Evolutionary conservation across 2,113 vertebrate species (phyloP).

Genomic region (Platichthys stellatus): DNA sequence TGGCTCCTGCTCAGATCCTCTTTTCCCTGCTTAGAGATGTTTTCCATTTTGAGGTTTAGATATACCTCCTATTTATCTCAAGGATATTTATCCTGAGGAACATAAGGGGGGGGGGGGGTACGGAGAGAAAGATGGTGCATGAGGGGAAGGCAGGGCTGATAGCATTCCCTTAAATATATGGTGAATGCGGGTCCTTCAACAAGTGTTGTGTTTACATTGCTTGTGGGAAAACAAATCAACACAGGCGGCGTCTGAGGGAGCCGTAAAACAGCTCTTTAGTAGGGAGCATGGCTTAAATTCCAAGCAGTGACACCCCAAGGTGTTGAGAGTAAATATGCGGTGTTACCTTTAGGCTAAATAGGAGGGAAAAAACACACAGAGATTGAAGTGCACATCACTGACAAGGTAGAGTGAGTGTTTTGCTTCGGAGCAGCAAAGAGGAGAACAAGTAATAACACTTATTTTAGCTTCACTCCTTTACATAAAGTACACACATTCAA

Average conservation of each 20-base stretch:
- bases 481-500: not conserved
- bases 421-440: conserved; percentile 30
- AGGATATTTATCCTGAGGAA: conserved; percentile 48
- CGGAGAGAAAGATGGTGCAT: conserved; percentile 28
- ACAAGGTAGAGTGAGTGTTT: conserved; percentile 32
- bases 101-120: conserved; percentile 25
- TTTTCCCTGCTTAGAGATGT: conserved; percentile 42
- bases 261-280: conserved; percentile 66
- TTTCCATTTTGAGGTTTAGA: conserved; percentile 30
- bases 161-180: conserved; percentile 55
- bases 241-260: conserved; percentile 60
- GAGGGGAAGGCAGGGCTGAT: not conserved
- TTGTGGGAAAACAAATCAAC: conserved; percentile 69
- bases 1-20: conserved; percentile 50
- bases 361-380: conserved; percentile 41
- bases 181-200: conserved; percentile 75
- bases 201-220: conserved; percentile 74
- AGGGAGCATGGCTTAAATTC: conserved; percentile 62
- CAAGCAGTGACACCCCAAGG: conserved; percentile 66
- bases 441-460: conserved; percentile 32
- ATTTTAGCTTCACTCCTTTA: not conserved
- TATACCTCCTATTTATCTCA: conserved; percentile 48
- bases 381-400: conserved; percentile 50
- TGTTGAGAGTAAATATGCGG: conserved; percentile 73
- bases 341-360: conserved; percentile 68